phyloP scores from a whole-genome alignment of 2,113 vertebrate species.

The Heterocephalus glaber region DNA sequence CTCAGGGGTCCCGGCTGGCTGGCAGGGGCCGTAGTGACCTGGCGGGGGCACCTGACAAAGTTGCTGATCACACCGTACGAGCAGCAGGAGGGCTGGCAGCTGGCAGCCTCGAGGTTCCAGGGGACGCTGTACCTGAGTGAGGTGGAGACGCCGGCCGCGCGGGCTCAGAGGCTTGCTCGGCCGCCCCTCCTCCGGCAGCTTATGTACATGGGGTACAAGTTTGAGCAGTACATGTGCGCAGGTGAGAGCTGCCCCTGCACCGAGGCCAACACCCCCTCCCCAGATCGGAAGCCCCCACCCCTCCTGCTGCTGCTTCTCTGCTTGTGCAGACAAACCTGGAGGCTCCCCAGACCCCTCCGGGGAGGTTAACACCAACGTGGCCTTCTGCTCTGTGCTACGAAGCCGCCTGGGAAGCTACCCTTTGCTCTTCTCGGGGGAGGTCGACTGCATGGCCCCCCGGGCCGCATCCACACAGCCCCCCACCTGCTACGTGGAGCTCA shows the following conservation, averaged over 20 bases:
- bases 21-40: conserved; percentile 91
- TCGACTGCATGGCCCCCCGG: conserved; percentile 90
- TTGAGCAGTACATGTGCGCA: conserved; percentile 94
- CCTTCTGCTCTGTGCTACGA: conserved; percentile 93
- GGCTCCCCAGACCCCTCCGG: conserved; percentile 87
- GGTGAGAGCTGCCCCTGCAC: conserved; percentile 82
- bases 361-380: conserved; percentile 94
- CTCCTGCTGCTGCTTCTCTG: conserved; percentile 57
- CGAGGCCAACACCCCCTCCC: background rate
- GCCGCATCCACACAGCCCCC: conserved; percentile 85
- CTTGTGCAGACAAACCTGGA: conserved; percentile 84
- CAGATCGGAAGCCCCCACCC: background rate
- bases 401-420: conserved; percentile 89
- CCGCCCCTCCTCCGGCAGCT: conserved; percentile 88
- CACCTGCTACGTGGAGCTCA: conserved; percentile 92
- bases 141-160: conserved; percentile 90
- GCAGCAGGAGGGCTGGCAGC: conserved; percentile 91
- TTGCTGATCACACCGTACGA: conserved; percentile 94
- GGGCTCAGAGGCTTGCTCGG: conserved; percentile 84
- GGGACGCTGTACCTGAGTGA: conserved; percentile 93
- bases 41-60: conserved; percentile 94
- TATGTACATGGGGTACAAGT: conserved; percentile 96
- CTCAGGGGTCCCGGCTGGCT: conserved; percentile 84
- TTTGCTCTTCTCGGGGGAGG: conserved; percentile 93
- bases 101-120: conserved; percentile 89